Conservation (phyloP, 2,797 vertebrate species). For the Amazona ochrocephala region DNA sequence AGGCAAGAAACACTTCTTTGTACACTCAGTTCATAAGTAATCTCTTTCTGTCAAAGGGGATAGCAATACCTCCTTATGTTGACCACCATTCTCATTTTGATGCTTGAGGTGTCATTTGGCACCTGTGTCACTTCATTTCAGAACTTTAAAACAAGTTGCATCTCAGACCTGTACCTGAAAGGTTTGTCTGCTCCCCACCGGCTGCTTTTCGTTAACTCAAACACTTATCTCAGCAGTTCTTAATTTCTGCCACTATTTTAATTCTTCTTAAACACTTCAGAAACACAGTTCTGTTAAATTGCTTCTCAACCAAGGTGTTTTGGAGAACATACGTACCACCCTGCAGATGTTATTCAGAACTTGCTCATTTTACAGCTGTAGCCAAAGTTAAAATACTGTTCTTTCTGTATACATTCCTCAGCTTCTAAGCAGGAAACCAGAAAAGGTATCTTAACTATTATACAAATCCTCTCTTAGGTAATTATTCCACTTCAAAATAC, state of each 20-base stretch:
- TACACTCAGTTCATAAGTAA: background rate
- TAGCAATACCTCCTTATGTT: background rate
- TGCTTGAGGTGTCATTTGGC: background rate
- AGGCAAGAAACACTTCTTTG: background rate
- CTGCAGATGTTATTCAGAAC: background rate
- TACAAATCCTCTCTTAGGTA: background rate
- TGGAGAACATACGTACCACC: accelerated
- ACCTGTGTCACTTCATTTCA: background rate
- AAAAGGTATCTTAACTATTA: background rate
- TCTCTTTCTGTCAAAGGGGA: background rate
- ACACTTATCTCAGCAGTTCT: background rate
- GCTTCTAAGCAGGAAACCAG: background rate
- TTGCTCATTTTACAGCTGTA: background rate
- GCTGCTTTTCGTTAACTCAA: background rate
- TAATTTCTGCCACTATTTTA: background rate
- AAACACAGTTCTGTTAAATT: background rate
- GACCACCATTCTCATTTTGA: background rate
- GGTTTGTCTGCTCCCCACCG: background rate
- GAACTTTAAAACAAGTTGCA: background rate
- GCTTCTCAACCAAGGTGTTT: background rate
- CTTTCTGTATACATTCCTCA: background rate
- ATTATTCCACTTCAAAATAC: background rate
- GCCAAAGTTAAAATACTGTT: background rate
- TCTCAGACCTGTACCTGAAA: background rate
- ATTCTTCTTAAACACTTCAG: background rate